Conservation (phyloP, 92 coral and sea anemone genomes). For the Epizoanthus rinbou region DNA sequence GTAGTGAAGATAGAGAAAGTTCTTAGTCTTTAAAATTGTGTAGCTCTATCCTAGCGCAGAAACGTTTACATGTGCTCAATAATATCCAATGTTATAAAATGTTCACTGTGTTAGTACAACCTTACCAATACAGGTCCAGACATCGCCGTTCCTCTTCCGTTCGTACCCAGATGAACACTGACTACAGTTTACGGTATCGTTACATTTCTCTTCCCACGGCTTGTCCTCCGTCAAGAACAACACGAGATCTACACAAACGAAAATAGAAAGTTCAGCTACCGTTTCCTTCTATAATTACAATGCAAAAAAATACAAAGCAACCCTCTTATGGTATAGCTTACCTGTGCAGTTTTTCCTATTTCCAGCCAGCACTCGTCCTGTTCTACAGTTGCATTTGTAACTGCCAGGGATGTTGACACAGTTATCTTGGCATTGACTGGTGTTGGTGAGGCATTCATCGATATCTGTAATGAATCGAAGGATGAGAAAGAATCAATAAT, state of each 20-base stretch:
- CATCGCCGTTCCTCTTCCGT: background rate
- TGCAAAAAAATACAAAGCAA: no score
- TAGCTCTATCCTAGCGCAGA: background rate
- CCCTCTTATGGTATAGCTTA: background rate
- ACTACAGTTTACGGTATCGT: background rate
- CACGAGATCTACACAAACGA: background rate
- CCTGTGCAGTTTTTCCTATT: slow-evolving; percentile 4
- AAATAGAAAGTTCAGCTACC: no score
- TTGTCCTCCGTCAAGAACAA: background rate
- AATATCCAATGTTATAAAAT: no score
- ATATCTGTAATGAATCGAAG: background rate
- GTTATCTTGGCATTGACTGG: background rate
- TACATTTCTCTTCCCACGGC: background rate
- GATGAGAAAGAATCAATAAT: background rate
- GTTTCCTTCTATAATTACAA: no score
- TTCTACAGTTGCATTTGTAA: no score
- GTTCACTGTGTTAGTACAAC: no score
- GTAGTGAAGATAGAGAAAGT: background rate
- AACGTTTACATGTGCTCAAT: background rate
- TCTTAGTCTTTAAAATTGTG: no score
- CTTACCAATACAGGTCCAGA: slow-evolving; percentile 4
- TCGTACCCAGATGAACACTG: slow-evolving; percentile 2
- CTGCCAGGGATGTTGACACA: no score
- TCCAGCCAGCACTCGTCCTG: background rate
- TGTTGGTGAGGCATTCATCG: background rate